phyloP scores from a whole-genome alignment of 2,113 vertebrate genomes.

The Lycaon pictus region DNA sequence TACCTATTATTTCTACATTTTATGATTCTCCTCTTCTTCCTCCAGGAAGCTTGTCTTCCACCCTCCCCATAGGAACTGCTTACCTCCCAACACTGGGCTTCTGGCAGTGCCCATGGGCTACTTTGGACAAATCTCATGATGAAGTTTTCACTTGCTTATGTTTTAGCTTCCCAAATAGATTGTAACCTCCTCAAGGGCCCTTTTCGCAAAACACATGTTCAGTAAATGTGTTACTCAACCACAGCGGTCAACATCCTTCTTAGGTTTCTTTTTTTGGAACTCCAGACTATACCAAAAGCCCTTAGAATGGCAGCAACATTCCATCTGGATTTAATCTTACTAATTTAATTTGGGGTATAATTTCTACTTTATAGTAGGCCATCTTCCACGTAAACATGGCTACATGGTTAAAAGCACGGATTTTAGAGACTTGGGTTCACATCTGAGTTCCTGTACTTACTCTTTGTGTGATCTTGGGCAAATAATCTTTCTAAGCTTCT shows the following conservation, averaged over 20 bases:
- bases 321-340: not conserved
- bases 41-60: not conserved
- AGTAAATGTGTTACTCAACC: not conserved
- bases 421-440: conserved; percentile 21
- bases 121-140: not conserved
- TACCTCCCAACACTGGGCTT: not conserved
- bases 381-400: not conserved
- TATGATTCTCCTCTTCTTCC: not conserved
- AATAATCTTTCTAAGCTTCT: conserved; percentile 43
- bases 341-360: conserved; percentile 39
- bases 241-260: not conserved
- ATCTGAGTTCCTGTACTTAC: conserved; percentile 5
- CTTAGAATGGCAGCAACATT: not conserved
- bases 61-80: not conserved
- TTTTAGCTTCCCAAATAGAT: not conserved
- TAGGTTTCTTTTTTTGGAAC: conserved; percentile 41
- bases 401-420: not conserved
- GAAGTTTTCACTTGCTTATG: not conserved
- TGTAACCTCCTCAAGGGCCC: not conserved
- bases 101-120: not conserved
- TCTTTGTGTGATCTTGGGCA: not conserved
- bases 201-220: conserved; percentile 12
- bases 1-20: not conserved
- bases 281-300: not conserved
- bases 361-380: not conserved